These are phyloP conservation scores for Mustelus asterias DNA, from an alignment of 2,113 vertebrate genomes.

Conservation along the genomic window DNA sequence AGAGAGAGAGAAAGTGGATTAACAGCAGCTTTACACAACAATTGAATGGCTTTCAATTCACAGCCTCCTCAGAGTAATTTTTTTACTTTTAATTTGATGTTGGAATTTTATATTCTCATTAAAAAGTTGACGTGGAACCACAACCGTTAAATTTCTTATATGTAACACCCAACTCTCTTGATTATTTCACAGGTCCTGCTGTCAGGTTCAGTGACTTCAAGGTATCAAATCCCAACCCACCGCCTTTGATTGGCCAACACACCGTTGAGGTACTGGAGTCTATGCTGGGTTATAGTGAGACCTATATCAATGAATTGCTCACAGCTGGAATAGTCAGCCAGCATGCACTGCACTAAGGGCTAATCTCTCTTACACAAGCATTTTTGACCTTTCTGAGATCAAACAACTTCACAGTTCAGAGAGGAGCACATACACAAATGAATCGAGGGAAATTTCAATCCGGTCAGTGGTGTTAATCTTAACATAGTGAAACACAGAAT, in stretches of 20 bases:
- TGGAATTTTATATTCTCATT: neutral
- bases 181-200: slow-evolving; percentile 68
- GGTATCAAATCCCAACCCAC: slow-evolving; percentile 57
- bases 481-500: neutral
- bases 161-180: neutral
- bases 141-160: neutral
- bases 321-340: slow-evolving; percentile 61
- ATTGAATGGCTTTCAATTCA: neutral
- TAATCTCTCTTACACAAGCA: neutral
- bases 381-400: slow-evolving; percentile 31
- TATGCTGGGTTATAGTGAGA: slow-evolving; percentile 64
- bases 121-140: neutral
- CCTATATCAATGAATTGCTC: slow-evolving; percentile 63
- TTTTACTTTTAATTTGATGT: neutral
- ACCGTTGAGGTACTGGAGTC: slow-evolving; percentile 72
- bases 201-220: slow-evolving; percentile 78
- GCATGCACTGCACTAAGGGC: slow-evolving; percentile 59
- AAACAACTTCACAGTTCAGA: neutral
- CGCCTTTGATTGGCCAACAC: slow-evolving; percentile 82
- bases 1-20: neutral
- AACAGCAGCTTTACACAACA: neutral
- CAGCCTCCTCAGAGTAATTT: neutral
- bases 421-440: neutral
- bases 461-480: neutral
- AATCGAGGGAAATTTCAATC: neutral